Conservation (phyloP, 2,113 vertebrate genomes). For the Nothocercus nigrocapillus region DNA sequence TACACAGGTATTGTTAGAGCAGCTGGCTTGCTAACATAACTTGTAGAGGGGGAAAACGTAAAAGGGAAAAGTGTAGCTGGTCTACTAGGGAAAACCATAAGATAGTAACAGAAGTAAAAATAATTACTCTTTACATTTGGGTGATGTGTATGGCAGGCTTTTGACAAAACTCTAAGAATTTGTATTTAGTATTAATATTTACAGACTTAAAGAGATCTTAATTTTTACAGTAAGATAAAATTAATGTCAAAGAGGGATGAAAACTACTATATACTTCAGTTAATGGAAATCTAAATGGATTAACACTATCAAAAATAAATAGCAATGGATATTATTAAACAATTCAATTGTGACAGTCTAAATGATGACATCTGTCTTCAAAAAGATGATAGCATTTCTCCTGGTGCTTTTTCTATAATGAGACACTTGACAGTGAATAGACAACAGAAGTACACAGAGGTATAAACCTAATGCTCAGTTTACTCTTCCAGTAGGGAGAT, state of each 20-base stretch:
- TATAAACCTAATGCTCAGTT: neutral
- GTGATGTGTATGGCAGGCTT: neutral
- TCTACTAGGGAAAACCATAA: neutral
- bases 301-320: neutral
- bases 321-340: neutral
- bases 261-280: neutral
- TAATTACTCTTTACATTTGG: neutral
- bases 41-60: neutral
- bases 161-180: neutral
- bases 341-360: neutral
- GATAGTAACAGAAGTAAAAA: neutral
- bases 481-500: neutral
- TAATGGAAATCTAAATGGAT: neutral
- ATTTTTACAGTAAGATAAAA: neutral
- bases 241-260: neutral
- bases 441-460: neutral
- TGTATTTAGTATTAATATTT: neutral
- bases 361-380: neutral
- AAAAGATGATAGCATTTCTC: neutral
- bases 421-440: neutral
- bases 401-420: neutral
- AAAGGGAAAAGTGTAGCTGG: rapidly evolving
- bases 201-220: neutral
- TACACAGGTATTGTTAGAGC: no score
- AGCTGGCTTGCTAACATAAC: neutral